phyloP scores from a whole-genome alignment of 2,797 vertebrate genomes.

The Cynodonichthys magdalenae region DNA sequence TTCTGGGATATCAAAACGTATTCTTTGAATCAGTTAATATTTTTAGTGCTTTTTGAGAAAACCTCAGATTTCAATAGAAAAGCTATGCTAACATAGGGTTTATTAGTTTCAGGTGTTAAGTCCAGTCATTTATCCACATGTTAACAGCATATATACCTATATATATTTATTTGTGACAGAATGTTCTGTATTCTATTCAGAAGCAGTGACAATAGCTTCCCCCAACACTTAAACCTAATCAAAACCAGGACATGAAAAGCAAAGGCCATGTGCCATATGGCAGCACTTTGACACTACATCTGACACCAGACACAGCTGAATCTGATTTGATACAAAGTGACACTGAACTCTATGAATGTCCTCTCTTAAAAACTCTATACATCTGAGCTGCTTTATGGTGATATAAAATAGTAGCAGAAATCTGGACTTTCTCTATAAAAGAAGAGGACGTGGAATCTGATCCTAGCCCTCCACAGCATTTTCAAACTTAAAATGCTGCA shows the following conservation, averaged over 20 bases:
- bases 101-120: background rate
- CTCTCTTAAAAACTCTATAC: slow-evolving; percentile 67
- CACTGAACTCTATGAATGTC: slow-evolving; percentile 70
- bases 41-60: background rate
- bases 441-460: slow-evolving; percentile 62
- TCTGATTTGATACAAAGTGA: slow-evolving; percentile 68
- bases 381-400: slow-evolving; percentile 67
- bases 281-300: slow-evolving; percentile 44
- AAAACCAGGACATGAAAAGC: slow-evolving; percentile 21
- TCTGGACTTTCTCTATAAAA: slow-evolving; percentile 68
- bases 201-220: slow-evolving; percentile 16
- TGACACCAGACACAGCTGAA: slow-evolving; percentile 52
- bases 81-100: background rate
- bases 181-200: slow-evolving; percentile 20
- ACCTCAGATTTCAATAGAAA: background rate
- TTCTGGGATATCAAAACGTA: too few relatives aligned
- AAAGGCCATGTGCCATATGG: slow-evolving; percentile 39
- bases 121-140: background rate
- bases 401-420: slow-evolving; percentile 69
- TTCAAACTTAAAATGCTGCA: slow-evolving; percentile 27
- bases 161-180: background rate
- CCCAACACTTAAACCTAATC: slow-evolving; percentile 34
- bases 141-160: background rate
- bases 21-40: background rate
- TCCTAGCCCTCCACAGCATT: slow-evolving; percentile 37